Conservation (phyloP, 2,113 vertebrate species). For the Anser cygnoides region DNA sequence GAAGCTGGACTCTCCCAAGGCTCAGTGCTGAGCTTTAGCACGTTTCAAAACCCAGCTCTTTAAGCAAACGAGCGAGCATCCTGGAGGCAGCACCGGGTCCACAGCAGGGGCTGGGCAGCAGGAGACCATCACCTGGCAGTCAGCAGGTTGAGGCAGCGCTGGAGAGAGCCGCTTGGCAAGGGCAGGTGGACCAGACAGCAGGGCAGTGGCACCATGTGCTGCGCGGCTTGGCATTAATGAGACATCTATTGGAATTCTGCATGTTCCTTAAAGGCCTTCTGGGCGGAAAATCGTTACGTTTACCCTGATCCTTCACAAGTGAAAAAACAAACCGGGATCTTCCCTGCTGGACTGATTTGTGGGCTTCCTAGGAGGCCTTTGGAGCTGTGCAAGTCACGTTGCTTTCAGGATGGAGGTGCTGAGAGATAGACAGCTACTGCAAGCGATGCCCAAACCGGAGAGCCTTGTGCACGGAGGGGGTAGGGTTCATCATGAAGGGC, state of each 20-base stretch:
- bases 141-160: conserved; percentile 15
- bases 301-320: conserved; percentile 19
- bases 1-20: neutral
- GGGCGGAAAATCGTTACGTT: conserved; percentile 41
- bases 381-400: neutral
- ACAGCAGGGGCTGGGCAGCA: conserved; percentile 13
- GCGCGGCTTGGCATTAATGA: conserved; percentile 67
- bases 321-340: neutral
- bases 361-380: conserved; percentile 28
- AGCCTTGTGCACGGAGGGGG: neutral
- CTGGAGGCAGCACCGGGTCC: neutral
- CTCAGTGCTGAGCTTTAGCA: neutral
- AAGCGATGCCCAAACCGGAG: neutral
- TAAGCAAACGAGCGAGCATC: neutral
- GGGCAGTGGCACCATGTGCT: conserved; percentile 63
- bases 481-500: neutral
- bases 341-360: neutral
- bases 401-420: conserved; percentile 1
- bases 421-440: conserved; percentile 8
- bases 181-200: conserved; percentile 71
- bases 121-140: conserved; percentile 61
- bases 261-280: conserved; percentile 40
- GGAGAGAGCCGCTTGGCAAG: conserved; percentile 58
- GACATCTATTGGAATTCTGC: conserved; percentile 68
- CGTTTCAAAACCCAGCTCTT: neutral